Conservation (phyloP, 2,888 invertebrate species). For the Dysmachus trigonus region DNA sequence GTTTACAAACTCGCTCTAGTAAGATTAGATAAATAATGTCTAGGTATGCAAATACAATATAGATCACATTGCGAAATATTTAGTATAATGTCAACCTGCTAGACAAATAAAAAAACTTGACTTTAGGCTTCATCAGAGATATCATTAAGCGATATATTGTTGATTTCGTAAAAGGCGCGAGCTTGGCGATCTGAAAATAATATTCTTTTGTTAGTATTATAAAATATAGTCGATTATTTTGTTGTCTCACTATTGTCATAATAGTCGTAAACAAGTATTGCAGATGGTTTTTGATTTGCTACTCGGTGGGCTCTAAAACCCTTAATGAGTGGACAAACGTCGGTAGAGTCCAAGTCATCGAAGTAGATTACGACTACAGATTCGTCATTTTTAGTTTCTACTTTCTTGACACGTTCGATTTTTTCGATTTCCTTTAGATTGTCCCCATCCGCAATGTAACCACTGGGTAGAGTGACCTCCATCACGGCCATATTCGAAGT, state of each 20-base stretch:
- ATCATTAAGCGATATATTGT: not conserved
- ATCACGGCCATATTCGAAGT: conserved; percentile 89
- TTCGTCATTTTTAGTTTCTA: conserved; percentile 75
- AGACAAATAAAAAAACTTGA: not conserved
- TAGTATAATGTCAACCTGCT: too few species aligned
- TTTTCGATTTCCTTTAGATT: conserved; percentile 71
- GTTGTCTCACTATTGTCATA: conserved; percentile 84
- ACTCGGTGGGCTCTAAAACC: conserved; percentile 85
- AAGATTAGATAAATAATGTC: too few species aligned
- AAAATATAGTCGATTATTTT: not conserved
- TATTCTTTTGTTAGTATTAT: not conserved
- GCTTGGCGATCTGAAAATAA: not conserved
- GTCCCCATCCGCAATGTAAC: conserved; percentile 84
- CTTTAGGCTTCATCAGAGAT: not conserved
- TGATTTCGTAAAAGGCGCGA: not conserved
- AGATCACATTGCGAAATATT: not conserved
- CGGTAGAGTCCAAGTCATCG: conserved; percentile 70
- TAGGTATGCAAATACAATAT: not conserved
- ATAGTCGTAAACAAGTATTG: conserved; percentile 87
- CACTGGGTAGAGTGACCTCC: conserved; percentile 89
- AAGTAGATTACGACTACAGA: conserved; percentile 75
- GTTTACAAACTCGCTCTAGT: too few species aligned
- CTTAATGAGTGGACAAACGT: conserved; percentile 85
- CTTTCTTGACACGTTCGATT: conserved; percentile 65
- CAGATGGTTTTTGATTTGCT: conserved; percentile 85